Percentiles rank a stretch among this genome's conserved stretches.
Evolutionary conservation across 2,797 vertebrate genomes (phyloP).

Genomic region (Myiotriccus ornatus): DNA sequence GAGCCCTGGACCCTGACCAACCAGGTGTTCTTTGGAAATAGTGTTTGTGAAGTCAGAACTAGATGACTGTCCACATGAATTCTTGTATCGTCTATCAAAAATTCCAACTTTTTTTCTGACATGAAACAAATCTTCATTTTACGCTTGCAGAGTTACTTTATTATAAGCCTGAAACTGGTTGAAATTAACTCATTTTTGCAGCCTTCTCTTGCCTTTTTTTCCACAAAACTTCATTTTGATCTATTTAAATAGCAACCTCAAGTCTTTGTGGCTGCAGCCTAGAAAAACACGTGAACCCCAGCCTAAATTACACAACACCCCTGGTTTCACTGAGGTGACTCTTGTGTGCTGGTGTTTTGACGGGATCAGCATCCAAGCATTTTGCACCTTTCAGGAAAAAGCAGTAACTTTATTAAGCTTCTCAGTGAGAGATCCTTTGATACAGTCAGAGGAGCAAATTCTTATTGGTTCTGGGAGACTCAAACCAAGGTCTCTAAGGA

Average conservation of each 20-base stretch:
- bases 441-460: background rate
- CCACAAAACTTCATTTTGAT: background rate
- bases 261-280: background rate
- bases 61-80: background rate
- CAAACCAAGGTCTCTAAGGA: background rate
- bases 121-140: background rate
- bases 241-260: background rate
- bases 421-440: background rate
- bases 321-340: background rate
- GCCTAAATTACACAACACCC: background rate
- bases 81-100: background rate
- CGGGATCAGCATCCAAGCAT: background rate
- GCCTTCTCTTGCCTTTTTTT: background rate
- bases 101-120: background rate
- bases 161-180: background rate
- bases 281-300: background rate
- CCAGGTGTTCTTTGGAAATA: background rate
- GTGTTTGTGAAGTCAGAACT: background rate
- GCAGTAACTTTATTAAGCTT: background rate
- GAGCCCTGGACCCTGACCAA: background rate
- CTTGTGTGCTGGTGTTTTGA: background rate
- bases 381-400: background rate
- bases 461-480: background rate
- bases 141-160: background rate
- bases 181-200: background rate